These are phyloP conservation scores for Eledona agricola DNA, from an alignment of 2,888 invertebrate species.

Conservation along the genomic window DNA sequence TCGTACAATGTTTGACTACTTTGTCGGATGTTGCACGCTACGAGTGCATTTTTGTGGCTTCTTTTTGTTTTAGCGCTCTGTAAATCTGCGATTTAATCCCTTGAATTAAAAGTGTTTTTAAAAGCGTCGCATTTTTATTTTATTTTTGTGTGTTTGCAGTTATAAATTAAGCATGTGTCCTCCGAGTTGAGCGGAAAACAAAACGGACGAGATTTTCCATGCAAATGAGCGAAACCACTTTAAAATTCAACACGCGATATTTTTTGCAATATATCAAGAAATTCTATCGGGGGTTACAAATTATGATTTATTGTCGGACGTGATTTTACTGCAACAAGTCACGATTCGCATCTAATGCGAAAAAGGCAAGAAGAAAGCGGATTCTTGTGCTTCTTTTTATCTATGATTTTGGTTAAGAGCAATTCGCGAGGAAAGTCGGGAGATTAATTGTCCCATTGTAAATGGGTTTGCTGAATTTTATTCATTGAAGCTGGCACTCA, in stretches of 20 bases:
- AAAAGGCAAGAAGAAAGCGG: not conserved
- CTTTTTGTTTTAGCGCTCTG: no score
- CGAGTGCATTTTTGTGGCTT: no score
- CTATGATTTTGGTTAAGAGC: slow-evolving; percentile 4
- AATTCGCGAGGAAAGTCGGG: slow-evolving; percentile 10
- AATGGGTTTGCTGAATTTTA: not conserved
- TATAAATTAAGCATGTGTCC: slow-evolving; percentile 12
- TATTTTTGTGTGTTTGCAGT: slow-evolving; percentile 10
- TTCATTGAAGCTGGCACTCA: no score
- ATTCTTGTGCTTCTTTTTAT: slow-evolving; percentile 2
- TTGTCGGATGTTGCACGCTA: no score
- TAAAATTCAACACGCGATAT: not conserved
- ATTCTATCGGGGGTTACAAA: not conserved
- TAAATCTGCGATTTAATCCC: no score
- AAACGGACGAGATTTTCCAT: no score
- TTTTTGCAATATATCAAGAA: slow-evolving; percentile 5
- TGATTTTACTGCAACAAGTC: no score
- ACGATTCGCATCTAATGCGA: no score
- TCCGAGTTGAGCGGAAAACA: no score
- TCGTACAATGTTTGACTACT: no score
- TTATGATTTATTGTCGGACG: slow-evolving; percentile 2
- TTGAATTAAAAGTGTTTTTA: no score
- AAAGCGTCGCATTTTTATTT: no score
- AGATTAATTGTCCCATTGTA: slow-evolving; percentile 14
- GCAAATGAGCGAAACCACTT: slow-evolving; percentile 1